A percentile compares a stretch with the other conserved stretches of the same genome.
Conservation (phyloP, 2,113 vertebrate genomes). For the Strigops habroptila region DNA sequence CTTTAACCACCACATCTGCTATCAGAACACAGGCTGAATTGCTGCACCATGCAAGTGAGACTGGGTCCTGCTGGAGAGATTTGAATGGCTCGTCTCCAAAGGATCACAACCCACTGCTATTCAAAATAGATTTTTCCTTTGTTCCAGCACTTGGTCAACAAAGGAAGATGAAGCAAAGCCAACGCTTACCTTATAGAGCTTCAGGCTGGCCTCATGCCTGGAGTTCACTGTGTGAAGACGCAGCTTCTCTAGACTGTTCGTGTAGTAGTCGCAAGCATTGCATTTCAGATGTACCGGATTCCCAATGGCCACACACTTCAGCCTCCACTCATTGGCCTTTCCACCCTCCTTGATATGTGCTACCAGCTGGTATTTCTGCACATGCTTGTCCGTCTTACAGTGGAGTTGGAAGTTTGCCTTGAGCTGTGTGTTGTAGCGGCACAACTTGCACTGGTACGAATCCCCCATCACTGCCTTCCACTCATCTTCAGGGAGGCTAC, state of each 20-base stretch:
- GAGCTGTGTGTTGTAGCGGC: slow-evolving; percentile 97
- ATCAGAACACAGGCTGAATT: rapidly evolving
- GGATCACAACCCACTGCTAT: background rate
- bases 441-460: slow-evolving; percentile 96
- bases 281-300: slow-evolving; percentile 97
- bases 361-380: slow-evolving; percentile 98
- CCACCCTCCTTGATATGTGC: slow-evolving; percentile 98
- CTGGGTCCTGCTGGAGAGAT: background rate
- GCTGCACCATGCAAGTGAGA: background rate
- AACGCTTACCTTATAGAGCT: slow-evolving; percentile 93
- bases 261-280: slow-evolving; percentile 98
- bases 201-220: slow-evolving; percentile 96
- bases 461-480: slow-evolving; percentile 95
- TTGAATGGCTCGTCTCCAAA: background rate
- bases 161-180: background rate
- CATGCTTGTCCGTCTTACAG: slow-evolving; percentile 98
- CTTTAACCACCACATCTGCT: rapidly evolving
- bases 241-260: slow-evolving; percentile 97
- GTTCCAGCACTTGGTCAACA: background rate
- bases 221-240: slow-evolving; percentile 95
- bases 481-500: slow-evolving; percentile 92
- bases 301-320: slow-evolving; percentile 97
- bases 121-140: background rate
- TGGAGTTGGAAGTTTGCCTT: slow-evolving; percentile 99
- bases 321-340: slow-evolving; percentile 96